phyloP scores from a whole-genome alignment of 37 sponge, comb jelly and placozoan species.

The Haliclona indistincta region DNA sequence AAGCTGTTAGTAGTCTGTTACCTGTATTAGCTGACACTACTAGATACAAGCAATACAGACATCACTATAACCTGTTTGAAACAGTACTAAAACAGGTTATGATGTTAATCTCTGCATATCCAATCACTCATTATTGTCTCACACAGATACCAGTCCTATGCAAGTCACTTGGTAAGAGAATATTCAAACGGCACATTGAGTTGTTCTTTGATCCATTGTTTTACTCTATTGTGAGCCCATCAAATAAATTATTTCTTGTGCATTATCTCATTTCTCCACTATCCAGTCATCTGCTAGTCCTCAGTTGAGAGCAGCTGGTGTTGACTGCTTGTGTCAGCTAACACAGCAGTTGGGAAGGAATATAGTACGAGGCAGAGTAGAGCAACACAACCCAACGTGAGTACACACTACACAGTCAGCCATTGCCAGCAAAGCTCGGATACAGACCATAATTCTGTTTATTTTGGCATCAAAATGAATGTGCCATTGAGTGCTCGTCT shows the following conservation, averaged over 20 bases:
- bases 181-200: conserved; percentile 57
- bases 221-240: conserved; percentile 30
- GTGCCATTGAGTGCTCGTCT: too few species aligned
- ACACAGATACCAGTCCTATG: conserved; percentile 56
- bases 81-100: conserved; percentile 74
- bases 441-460: too few species aligned
- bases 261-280: not conserved
- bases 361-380: conserved; percentile 66
- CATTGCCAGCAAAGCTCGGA: too few species aligned
- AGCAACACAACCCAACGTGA: conserved; percentile 52
- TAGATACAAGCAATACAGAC: conserved; percentile 66
- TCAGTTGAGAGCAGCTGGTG: conserved; percentile 19
- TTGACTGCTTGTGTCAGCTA: conserved; percentile 39
- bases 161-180: conserved; percentile 52
- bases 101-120: not conserved
- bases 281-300: not conserved
- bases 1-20: conserved; percentile 44
- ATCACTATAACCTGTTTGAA: conserved; percentile 75
- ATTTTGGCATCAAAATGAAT: too few species aligned
- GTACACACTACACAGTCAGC: too few species aligned
- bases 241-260: not conserved
- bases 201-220: conserved; percentile 57
- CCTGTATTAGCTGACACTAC: conserved; percentile 65
- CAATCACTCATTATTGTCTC: not conserved
- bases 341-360: conserved; percentile 44